These are phyloP conservation scores for Indicator indicator DNA, from an alignment of 2,113 vertebrate species.

Conservation along the genomic window DNA sequence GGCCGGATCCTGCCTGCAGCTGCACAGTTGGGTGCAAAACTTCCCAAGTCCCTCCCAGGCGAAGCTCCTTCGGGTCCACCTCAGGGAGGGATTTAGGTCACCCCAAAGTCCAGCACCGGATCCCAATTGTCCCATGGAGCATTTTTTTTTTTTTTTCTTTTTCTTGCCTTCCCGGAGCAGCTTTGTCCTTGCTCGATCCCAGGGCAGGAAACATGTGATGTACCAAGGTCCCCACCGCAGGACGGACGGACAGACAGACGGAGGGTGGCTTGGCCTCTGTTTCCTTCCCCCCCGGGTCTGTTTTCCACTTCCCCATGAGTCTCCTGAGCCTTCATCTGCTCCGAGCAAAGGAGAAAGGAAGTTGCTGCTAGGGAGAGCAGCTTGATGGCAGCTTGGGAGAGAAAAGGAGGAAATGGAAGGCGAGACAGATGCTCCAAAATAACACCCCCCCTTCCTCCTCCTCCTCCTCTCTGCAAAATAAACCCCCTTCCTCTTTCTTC, in stretches of 20 bases:
- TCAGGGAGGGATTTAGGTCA: fast-evolving
- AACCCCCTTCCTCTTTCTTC: neutral
- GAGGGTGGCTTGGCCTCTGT: neutral
- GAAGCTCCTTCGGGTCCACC: fast-evolving
- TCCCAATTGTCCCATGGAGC: fast-evolving
- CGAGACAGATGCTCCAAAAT: slow-evolving; percentile 44
- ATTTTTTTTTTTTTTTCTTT: too few species aligned
- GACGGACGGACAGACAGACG: neutral
- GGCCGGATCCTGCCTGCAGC: neutral
- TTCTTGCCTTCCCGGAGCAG: neutral
- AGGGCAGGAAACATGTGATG: neutral
- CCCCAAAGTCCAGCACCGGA: fast-evolving
- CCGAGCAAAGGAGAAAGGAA: neutral
- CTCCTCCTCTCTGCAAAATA: neutral
- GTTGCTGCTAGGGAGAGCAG: slow-evolving; percentile 6
- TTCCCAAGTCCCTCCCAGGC: fast-evolving
- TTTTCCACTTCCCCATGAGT: slow-evolving; percentile 27
- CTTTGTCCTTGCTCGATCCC: neutral
- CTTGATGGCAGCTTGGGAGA: slow-evolving; percentile 8
- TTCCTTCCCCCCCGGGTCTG: neutral
- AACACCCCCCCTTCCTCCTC: neutral
- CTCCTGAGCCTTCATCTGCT: neutral
- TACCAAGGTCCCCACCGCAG: neutral
- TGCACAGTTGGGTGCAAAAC: neutral
- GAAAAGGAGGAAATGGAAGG: slow-evolving; percentile 65